These are phyloP conservation scores for Pantelozetes paolii DNA, from an alignment of 2,888 invertebrate species.

Conservation along the genomic window DNA sequence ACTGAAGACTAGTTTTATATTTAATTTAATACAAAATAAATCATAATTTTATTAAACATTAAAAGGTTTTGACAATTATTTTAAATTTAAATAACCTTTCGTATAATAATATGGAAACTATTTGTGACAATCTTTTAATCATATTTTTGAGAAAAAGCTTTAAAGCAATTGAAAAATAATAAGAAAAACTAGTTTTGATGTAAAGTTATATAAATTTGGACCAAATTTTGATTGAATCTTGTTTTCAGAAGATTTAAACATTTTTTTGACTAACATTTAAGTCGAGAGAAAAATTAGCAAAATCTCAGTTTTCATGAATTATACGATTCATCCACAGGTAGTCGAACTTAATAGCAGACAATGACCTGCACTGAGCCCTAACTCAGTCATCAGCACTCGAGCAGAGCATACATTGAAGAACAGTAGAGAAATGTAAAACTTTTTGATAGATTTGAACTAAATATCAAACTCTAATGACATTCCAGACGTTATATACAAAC, in stretches of 20 bases:
- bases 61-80: too few relatives aligned
- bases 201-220: background rate
- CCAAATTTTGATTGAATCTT: background rate
- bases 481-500: slow-evolving; percentile 15
- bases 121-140: too few relatives aligned
- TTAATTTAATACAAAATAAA: too few relatives aligned
- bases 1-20: too few relatives aligned
- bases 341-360: slow-evolving; percentile 37
- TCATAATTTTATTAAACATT: too few relatives aligned
- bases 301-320: background rate
- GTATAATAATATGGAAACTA: too few relatives aligned
- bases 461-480: slow-evolving; percentile 26
- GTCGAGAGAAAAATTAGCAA: background rate
- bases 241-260: background rate
- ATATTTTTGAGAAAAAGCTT: too few relatives aligned
- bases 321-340: slow-evolving; percentile 26
- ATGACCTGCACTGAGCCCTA: slow-evolving; percentile 28
- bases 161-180: too few relatives aligned
- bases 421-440: slow-evolving; percentile 27
- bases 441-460: slow-evolving; percentile 30
- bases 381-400: slow-evolving; percentile 27
- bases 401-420: background rate
- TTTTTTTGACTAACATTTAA: background rate
- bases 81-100: too few relatives aligned
- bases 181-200: too few relatives aligned